A percentile compares a stretch with the other conserved stretches of the same genome.
Evolutionary conservation across 2,888 invertebrate species (phyloP).

Genomic region (Tholera decimalis): DNA sequence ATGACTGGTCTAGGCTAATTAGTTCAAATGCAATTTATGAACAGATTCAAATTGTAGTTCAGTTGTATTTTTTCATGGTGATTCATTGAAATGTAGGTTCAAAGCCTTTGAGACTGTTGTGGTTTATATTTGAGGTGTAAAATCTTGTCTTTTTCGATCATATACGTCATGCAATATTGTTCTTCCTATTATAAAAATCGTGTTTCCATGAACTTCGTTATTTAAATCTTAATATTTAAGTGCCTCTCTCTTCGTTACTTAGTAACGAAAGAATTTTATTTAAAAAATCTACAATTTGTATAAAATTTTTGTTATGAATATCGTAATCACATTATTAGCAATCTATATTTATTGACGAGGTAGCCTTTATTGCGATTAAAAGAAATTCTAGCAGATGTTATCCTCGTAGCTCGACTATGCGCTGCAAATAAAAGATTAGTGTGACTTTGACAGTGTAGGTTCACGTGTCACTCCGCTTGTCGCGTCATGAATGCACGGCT

Average conservation of each 20-base stretch:
- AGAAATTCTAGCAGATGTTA: no score
- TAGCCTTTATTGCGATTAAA: no score
- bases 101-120: constrained; percentile 9
- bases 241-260: not conserved
- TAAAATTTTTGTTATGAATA: not conserved
- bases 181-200: not conserved
- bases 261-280: not conserved
- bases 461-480: constrained; percentile 24
- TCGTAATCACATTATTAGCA: not conserved
- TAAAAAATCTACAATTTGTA: not conserved
- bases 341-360: not conserved
- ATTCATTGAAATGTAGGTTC: constrained; percentile 6
- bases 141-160: not conserved
- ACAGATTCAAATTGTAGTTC: constrained; percentile 3
- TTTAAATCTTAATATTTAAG: not conserved
- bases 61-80: not conserved
- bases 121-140: not conserved
- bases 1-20: not conserved
- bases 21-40: not conserved
- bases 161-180: not conserved
- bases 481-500: constrained; percentile 48
- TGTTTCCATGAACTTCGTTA: not conserved
- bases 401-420: constrained; percentile 1
- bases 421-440: constrained; percentile 22
- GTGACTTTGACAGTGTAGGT: constrained; percentile 9